These are phyloP conservation scores for Tetranychus truncatus DNA, from an alignment of 2,888 invertebrate species.

Conservation along the genomic window DNA sequence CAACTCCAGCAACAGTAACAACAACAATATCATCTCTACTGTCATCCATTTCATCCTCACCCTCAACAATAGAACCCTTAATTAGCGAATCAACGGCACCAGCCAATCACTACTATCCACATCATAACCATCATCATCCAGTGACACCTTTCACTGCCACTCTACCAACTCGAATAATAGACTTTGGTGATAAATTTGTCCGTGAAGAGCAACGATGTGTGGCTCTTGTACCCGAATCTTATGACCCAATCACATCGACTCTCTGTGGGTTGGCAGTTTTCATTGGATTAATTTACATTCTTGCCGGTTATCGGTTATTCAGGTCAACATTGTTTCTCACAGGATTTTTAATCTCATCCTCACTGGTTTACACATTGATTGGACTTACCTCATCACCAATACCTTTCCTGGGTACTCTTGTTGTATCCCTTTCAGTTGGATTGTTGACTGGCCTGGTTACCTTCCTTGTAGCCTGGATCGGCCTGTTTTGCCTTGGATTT, in stretches of 20 bases:
- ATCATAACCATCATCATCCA: neutral
- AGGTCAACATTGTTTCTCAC: conserved; percentile 72
- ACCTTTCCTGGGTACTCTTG: conserved; percentile 35
- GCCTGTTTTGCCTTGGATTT: conserved; percentile 59
- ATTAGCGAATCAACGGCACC: too few species aligned
- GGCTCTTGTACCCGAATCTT: conserved; percentile 34
- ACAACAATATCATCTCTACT: too few species aligned
- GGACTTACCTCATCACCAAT: conserved; percentile 11
- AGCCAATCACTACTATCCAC: neutral
- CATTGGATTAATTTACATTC: conserved; percentile 55
- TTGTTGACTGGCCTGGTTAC: conserved; percentile 57
- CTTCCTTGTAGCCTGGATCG: conserved; percentile 61
- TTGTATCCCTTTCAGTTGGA: conserved; percentile 52
- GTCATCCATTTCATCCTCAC: too few species aligned
- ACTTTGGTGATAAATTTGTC: neutral
- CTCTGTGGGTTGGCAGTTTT: conserved; percentile 53
- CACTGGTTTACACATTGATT: conserved; percentile 48
- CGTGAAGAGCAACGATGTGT: neutral
- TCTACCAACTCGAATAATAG: neutral
- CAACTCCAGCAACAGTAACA: too few species aligned
- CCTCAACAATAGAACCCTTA: too few species aligned
- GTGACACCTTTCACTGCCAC: neutral
- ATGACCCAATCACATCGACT: conserved; percentile 46
- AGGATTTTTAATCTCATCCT: conserved; percentile 63
- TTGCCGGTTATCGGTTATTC: conserved; percentile 64